Conservation (phyloP, 64 coral and sea anemone species). For the Stichodactyla mertensii region DNA sequence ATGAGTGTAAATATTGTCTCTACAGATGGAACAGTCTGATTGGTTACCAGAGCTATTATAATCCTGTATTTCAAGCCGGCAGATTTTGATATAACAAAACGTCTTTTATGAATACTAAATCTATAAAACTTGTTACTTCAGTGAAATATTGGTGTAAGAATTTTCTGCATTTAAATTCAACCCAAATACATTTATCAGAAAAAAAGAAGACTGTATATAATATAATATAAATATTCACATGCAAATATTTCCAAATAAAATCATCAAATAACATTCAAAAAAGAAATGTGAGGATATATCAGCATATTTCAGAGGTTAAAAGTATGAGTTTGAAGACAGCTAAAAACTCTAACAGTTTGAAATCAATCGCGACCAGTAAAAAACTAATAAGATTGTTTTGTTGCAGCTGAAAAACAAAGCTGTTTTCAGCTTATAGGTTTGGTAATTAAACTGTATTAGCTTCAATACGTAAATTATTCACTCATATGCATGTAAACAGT, state of each 20-base stretch:
- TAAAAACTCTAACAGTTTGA: neutral
- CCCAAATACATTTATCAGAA: too few species aligned
- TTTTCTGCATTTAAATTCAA: too few species aligned
- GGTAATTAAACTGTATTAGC: neutral
- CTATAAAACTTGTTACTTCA: too few species aligned
- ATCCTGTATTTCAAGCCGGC: too few species aligned
- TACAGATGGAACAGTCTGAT: neutral
- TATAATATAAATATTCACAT: too few species aligned
- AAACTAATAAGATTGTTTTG: neutral
- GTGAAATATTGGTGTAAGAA: too few species aligned
- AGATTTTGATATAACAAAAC: too few species aligned
- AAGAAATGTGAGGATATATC: too few species aligned
- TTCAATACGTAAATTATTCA: neutral
- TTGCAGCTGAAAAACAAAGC: constrained; percentile 4
- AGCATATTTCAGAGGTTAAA: neutral
- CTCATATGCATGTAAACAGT: neutral
- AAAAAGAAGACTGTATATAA: too few species aligned
- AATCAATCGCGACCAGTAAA: neutral
- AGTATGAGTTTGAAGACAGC: neutral
- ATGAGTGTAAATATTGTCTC: neutral
- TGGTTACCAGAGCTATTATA: neutral
- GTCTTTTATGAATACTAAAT: too few species aligned
- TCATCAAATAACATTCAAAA: too few species aligned
- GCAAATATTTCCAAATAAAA: too few species aligned
- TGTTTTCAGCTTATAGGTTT: neutral